Conservation (phyloP, 2,797 vertebrate species). For the Linurgus olivaceus region DNA sequence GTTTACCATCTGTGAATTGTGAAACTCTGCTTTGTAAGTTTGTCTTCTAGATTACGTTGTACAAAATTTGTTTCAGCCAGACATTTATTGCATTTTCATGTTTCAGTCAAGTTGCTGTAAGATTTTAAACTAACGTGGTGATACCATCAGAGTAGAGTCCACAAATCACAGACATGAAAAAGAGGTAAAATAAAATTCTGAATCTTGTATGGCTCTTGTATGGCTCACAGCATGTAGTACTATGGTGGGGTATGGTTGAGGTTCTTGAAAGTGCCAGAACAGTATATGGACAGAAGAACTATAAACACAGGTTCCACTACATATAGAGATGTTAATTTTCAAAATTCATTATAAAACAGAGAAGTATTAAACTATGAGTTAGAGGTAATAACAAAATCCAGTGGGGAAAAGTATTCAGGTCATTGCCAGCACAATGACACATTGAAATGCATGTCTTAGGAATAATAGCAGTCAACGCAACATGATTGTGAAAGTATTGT, state of each 20-base stretch:
- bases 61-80: neutral
- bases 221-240: neutral
- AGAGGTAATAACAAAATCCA: neutral
- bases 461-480: neutral
- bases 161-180: neutral
- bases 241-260: rapidly evolving
- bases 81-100: neutral
- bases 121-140: neutral
- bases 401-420: neutral
- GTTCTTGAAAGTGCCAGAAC: neutral
- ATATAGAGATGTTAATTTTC: neutral
- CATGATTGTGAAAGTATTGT: neutral
- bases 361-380: neutral
- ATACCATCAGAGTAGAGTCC: neutral
- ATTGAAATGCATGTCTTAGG: neutral
- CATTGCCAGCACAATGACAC: neutral
- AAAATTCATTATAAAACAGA: neutral
- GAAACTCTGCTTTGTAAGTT: neutral
- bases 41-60: neutral
- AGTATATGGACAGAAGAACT: neutral
- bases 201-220: neutral
- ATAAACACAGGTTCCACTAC: neutral
- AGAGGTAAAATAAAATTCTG: neutral
- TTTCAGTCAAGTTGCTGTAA: neutral
- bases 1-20: neutral